Conservation (phyloP, 2,113 vertebrate species). For the Saccopteryx leptura region DNA sequence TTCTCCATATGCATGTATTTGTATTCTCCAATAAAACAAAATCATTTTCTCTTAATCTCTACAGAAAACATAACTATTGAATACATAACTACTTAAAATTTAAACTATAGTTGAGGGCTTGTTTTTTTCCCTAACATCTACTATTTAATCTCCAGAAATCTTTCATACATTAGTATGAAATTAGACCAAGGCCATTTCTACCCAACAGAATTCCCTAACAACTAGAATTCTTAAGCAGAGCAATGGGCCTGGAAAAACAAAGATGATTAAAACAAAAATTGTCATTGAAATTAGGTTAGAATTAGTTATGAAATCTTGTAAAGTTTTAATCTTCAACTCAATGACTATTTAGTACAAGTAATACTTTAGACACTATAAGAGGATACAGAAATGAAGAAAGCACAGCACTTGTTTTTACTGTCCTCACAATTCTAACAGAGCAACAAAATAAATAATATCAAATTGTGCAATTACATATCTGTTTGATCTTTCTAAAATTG, state of each 20-base stretch:
- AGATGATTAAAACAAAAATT: not conserved
- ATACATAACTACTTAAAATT: not conserved
- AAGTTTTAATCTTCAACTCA: not conserved
- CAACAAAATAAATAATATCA: not conserved
- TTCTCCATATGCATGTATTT: not conserved
- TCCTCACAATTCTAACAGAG: not conserved
- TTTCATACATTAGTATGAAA: constrained; percentile 5
- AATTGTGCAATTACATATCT: not conserved
- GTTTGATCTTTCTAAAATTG: not conserved
- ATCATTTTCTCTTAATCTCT: not conserved
- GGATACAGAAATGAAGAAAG: not conserved
- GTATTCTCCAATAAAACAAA: constrained; percentile 5
- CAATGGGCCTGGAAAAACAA: not conserved
- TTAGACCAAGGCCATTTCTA: not conserved
- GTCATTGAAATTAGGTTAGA: not conserved
- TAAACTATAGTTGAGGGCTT: not conserved
- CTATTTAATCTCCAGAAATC: not conserved
- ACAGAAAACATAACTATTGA: constrained; percentile 11
- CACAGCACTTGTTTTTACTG: not conserved
- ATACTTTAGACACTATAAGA: not conserved
- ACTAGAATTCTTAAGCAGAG: not conserved
- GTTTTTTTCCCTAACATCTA: not conserved
- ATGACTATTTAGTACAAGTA: not conserved
- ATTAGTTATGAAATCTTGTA: not conserved
- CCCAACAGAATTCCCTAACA: not conserved